Evolutionary conservation across 2,888 invertebrate genomes (phyloP), one percentile per base, ranked within the genome.

Genomic region (Mesodorylaimus sp.): DNA sequence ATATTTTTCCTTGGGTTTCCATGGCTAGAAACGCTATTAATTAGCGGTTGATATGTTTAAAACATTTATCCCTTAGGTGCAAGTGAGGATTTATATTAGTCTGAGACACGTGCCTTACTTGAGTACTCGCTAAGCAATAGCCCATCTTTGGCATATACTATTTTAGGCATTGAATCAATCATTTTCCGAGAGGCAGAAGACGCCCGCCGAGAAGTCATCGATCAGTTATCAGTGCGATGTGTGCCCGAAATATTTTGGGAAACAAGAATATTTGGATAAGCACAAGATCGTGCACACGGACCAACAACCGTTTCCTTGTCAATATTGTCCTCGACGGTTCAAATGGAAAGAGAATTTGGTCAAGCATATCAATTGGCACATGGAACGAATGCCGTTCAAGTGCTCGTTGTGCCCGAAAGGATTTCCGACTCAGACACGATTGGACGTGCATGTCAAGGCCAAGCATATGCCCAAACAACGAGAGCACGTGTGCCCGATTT

Each of bases 401-500:
- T 39, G 41, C 41, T 7, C 41, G 5, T 39, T 16, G 7, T 39
- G 41, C 21, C 10, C 7, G n/a, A 10, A 39, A 21, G 41, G 41
- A 10, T 39, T 39, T 21, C 41, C 41, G 41, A 19, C 41, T 7
- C 41, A 39, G 21, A 39, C 21, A 19, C 41, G 41, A n/a, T 21
- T 39, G 13, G 41, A 39, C 5, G 10, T 39, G 41, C 41, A 39
- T 39, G n/a, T 19, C 10, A 39, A 39, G 21, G 21, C 28, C 26
- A 7, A 45, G 28, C 28, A 41, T 46, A 27, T 5, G 39, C 43
- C 25, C 7, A 24, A 45, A 3, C 45, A 48, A 28, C 48, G 48
- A 10, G 48, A 48, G 5, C 48, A 48, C 43, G 25, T 21, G 19
- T 48, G 48, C 26, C 44, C 48, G n/a, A 26, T 48, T 48, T 48